Conservation (phyloP, 2,888 invertebrate species). For the Limenitis camilla region DNA sequence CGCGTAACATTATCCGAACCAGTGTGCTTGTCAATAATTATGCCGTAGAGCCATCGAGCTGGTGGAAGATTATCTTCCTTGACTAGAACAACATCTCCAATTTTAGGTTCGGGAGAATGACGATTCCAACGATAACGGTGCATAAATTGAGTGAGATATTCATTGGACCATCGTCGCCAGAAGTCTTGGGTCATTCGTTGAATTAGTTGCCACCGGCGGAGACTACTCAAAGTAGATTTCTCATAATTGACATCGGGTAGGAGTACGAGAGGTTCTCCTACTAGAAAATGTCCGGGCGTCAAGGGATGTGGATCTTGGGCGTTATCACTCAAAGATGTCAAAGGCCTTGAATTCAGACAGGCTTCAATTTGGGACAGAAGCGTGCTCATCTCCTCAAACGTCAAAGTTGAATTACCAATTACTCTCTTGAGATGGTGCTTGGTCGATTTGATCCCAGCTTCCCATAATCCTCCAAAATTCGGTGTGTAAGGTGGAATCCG, state of each 20-base stretch:
- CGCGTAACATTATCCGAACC: no score
- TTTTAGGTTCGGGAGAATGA: no score
- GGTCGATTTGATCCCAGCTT: slow-evolving; percentile 6
- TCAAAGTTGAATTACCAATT: slow-evolving; percentile 5
- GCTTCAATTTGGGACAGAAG: slow-evolving; percentile 23
- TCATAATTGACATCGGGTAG: slow-evolving; percentile 17
- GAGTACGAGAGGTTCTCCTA: slow-evolving; percentile 22
- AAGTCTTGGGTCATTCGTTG: slow-evolving; percentile 23
- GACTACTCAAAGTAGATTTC: slow-evolving; percentile 5
- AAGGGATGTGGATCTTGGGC: slow-evolving; percentile 16
- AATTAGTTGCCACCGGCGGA: slow-evolving; percentile 22
- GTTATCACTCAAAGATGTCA: not conserved
- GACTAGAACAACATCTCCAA: no score
- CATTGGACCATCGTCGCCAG: slow-evolving; percentile 25
- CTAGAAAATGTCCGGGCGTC: slow-evolving; percentile 24
- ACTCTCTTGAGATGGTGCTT: slow-evolving; percentile 6
- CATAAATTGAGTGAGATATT: no score
- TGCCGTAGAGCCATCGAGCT: no score
- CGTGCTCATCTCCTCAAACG: slow-evolving; percentile 22
- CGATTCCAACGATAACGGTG: no score
- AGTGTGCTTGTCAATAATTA: no score
- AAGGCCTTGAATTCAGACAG: slow-evolving; percentile 23
- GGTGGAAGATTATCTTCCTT: no score
- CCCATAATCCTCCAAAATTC: slow-evolving; percentile 5
- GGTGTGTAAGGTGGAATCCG: slow-evolving; percentile 8